Percentiles rank a stretch among this genome's conserved stretches.
These are phyloP conservation scores for Stichodactyla helianthus DNA, from an alignment of 64 coral and sea anemone genomes.

Conservation along the genomic window DNA sequence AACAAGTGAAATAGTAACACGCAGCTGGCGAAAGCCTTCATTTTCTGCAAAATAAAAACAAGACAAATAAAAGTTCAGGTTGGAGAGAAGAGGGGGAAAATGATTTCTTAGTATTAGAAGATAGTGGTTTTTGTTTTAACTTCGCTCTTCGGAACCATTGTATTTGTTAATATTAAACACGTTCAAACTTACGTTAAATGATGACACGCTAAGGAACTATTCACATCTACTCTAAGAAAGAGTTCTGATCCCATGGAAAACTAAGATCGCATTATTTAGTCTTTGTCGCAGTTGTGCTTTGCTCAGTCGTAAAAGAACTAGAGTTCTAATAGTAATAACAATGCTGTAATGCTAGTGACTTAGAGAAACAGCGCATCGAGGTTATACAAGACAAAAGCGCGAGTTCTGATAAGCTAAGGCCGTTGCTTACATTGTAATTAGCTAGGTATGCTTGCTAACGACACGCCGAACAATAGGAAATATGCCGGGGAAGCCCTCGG, in stretches of 20 bases:
- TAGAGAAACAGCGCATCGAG: neutral
- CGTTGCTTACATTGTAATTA: constrained; percentile 32
- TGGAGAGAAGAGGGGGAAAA: neutral
- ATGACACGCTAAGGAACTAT: neutral
- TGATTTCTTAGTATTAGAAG: neutral
- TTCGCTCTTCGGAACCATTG: neutral
- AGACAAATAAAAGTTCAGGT: neutral
- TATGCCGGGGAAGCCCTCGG: constrained; percentile 25
- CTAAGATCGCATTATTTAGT: neutral
- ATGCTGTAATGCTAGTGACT: neutral
- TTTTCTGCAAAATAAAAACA: neutral
- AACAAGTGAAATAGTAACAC: neutral
- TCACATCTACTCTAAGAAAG: neutral
- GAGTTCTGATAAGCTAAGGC: neutral
- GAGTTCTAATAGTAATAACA: neutral
- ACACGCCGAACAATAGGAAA: constrained; percentile 3
- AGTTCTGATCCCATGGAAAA: neutral
- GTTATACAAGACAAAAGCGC: neutral
- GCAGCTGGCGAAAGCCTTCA: neutral
- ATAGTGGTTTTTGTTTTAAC: neutral
- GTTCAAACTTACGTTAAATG: neutral
- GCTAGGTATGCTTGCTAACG: constrained; percentile 22
- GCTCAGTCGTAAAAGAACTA: neutral
- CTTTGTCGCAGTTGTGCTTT: neutral
- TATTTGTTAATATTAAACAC: neutral